Base-by-base conservation (phyloP, 2,113 vertebrate genomes). In the Chamaetylas fuelleborni region DNA sequence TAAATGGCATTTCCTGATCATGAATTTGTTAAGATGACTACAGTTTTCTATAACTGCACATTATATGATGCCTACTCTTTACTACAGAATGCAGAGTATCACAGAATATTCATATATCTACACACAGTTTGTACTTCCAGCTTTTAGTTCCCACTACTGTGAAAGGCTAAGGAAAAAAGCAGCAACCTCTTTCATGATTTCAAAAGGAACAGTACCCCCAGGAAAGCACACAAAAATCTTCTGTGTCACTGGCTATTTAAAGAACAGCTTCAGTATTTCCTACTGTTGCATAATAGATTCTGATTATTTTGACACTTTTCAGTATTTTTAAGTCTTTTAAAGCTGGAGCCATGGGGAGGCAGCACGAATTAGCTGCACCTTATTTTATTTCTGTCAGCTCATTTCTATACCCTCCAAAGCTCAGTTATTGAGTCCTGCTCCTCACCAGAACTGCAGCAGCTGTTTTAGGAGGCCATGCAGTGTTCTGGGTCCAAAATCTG, bases 201-300 rank as follows among this genome's bases (percentile, higher is more conserved):
- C 77, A 74, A 95, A 86, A 40, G 33, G 73, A 92, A 71, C 33
- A 66, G 50, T 29, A 83, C 47, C 19, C 56, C 51, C 25, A 74
- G 69, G 84, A 95, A 87, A 87, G 43, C 8, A 45, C 47, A 74
- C 9, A 61, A 24, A 90, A 72, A 38, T 50, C 61, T 69, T 80
- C 40, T 28, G 12, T 85, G 57, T 45, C 83, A 54, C 34, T 60
- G 51, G 29, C 81, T 87, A 56, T 86, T 88, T 86, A 89, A 92
- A 81, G 84, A 84, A 58, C 73, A 81, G 78, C 78, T 94, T 62
- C 71, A 36, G 51, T 60, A 71, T 81, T 96, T 92, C 56, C 50
- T 86, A n/a, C 60, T 66, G 48, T 51, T 81, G 47, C 40, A 34
- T 22, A 61, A 89, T 6, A 79, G 69, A 36, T 74, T 67, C 48